phyloP scores from a whole-genome alignment of 2,797 vertebrate genomes.

The Caiman crocodilus region DNA sequence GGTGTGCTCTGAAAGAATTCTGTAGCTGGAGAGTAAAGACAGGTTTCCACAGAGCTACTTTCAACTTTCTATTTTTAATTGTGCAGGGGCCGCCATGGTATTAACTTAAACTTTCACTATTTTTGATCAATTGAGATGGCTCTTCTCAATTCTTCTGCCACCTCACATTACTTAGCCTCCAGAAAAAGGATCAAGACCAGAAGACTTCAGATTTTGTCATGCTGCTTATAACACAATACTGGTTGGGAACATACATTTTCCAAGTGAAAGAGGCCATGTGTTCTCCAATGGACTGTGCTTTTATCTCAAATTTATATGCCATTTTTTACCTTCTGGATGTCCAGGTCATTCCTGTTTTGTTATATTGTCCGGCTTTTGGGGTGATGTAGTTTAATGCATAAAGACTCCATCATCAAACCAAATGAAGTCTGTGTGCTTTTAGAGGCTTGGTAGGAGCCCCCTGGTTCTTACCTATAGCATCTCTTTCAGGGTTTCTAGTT shows the following conservation, averaged over 20 bases:
- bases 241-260: not conserved
- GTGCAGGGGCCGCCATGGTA: not conserved
- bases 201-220: not conserved
- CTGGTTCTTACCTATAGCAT: not conserved
- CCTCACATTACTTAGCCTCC: not conserved
- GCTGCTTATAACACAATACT: not conserved
- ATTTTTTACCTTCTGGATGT: not conserved
- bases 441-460: not conserved
- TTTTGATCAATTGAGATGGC: not conserved
- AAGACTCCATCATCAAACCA: not conserved
- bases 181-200: not conserved
- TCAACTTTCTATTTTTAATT: not conserved
- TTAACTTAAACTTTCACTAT: not conserved
- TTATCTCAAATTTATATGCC: too few relatives aligned
- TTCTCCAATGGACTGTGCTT: not conserved
- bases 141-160: not conserved
- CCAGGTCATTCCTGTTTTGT: not conserved
- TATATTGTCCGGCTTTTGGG: not conserved
- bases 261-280: not conserved
- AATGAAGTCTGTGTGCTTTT: not conserved
- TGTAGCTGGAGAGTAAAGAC: not conserved
- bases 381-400: not conserved
- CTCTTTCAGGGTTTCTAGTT: not conserved
- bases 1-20: not conserved
- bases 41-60: not conserved